Conservation (phyloP, 2,888 invertebrate species). For the Marasmarcha lunaedactyla region DNA sequence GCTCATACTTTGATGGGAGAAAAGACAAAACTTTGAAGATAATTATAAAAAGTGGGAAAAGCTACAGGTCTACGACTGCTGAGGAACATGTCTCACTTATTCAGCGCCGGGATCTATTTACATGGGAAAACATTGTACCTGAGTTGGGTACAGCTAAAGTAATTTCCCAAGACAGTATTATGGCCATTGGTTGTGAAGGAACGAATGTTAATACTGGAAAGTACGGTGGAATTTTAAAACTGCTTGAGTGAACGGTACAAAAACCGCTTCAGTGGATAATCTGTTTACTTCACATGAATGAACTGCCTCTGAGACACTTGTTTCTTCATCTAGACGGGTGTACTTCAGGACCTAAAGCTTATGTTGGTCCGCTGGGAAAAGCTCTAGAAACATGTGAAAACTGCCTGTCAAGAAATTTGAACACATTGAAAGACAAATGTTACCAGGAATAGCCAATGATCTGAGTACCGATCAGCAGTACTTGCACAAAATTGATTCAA, state of each 20-base stretch:
- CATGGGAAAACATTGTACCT: conserved; percentile 8
- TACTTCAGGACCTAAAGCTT: conserved; percentile 19
- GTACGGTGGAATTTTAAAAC: conserved; percentile 16
- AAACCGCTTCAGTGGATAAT: conserved; percentile 19
- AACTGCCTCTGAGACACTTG: conserved; percentile 20
- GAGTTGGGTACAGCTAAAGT: conserved; percentile 5
- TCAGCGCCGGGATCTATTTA: conserved; percentile 14
- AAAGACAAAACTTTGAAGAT: conserved; percentile 13
- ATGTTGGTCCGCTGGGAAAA: conserved; percentile 21
- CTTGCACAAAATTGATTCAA: conserved; percentile 9
- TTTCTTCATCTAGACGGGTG: conserved; percentile 18
- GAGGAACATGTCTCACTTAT: conserved; percentile 16
- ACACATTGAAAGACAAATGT: not conserved
- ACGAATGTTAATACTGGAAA: conserved; percentile 14
- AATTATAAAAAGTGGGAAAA: conserved; percentile 9
- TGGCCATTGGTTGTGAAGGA: conserved; percentile 11
- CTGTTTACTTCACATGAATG: conserved; percentile 19
- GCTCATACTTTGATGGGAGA: conserved; percentile 15
- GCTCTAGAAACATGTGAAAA: conserved; percentile 10
- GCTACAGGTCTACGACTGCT: conserved; percentile 3
- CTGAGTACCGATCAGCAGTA: conserved; percentile 13
- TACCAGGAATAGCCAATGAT: conserved; percentile 2
- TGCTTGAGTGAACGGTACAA: conserved; percentile 14
- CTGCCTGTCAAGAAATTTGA: not conserved
- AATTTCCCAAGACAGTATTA: not conserved